These are phyloP conservation scores for Dysmachus trigonus DNA, from an alignment of 2,888 invertebrate species.

Conservation along the genomic window DNA sequence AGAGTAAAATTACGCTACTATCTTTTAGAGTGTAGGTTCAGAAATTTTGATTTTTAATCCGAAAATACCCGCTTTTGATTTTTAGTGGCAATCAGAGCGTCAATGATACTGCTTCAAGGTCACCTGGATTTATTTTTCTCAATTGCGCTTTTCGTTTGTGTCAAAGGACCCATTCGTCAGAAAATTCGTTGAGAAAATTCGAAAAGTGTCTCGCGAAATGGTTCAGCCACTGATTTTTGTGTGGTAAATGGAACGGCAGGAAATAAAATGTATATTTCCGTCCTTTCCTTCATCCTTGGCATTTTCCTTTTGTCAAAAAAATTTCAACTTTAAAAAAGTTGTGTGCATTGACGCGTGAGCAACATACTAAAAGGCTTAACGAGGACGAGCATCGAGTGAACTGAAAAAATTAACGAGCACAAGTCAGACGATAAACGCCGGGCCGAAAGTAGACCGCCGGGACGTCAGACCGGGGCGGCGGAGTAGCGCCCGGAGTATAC, in stretches of 20 bases:
- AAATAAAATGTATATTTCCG: constrained; percentile 31
- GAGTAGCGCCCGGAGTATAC: background rate
- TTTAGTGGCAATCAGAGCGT: background rate
- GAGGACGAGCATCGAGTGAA: constrained; percentile 12
- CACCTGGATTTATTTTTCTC: constrained; percentile 21
- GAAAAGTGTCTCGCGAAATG: background rate
- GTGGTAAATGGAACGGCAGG: background rate
- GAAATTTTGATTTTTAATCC: background rate
- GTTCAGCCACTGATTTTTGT: background rate
- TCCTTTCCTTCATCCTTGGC: constrained; percentile 1
- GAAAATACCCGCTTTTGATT: background rate
- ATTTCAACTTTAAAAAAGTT: constrained; percentile 34
- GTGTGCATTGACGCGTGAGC: constrained; percentile 48
- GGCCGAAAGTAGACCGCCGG: constrained; percentile 45
- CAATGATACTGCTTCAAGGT: background rate
- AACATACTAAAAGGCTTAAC: constrained; percentile 46
- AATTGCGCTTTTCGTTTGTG: constrained; percentile 32
- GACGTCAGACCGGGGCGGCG: background rate
- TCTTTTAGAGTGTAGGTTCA: too few species aligned
- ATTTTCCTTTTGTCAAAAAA: constrained; percentile 7
- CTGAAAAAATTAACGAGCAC: constrained; percentile 41
- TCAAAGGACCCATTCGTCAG: constrained; percentile 30
- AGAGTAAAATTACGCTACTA: too few species aligned
- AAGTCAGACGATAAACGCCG: constrained; percentile 25
- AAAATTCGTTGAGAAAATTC: background rate